These are phyloP conservation scores for Euphydryas editha DNA, from an alignment of 2,888 invertebrate species.

Conservation along the genomic window DNA sequence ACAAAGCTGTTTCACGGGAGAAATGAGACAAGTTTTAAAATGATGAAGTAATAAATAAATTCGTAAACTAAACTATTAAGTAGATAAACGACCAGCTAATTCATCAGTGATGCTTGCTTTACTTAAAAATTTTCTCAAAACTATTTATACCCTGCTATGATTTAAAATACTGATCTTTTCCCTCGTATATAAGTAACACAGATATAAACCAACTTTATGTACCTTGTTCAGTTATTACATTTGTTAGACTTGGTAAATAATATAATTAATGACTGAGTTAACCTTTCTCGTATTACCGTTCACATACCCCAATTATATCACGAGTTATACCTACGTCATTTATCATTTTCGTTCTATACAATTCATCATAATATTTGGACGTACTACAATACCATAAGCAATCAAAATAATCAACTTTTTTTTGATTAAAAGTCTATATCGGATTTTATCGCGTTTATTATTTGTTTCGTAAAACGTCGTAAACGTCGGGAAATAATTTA, in stretches of 20 bases:
- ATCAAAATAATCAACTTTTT: background rate
- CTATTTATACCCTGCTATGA: background rate
- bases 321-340: background rate
- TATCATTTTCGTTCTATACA: background rate
- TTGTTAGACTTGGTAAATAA: constrained; percentile 12
- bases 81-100: background rate
- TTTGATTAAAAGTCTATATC: background rate
- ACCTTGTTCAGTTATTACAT: background rate
- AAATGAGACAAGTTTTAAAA: background rate
- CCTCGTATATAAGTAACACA: background rate
- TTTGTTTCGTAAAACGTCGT: no score
- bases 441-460: no score
- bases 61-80: background rate
- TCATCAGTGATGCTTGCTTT: background rate
- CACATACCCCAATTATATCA: background rate
- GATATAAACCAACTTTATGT: background rate
- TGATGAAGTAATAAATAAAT: background rate
- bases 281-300: constrained; percentile 1
- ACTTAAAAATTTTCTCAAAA: background rate
- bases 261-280: constrained; percentile 16
- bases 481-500: no score
- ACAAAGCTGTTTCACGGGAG: no score
- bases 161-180: background rate
- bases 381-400: background rate
- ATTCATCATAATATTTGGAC: background rate